Evolutionary conservation across 2,797 vertebrate genomes (phyloP).

Genomic region (Tangara arthus): DNA sequence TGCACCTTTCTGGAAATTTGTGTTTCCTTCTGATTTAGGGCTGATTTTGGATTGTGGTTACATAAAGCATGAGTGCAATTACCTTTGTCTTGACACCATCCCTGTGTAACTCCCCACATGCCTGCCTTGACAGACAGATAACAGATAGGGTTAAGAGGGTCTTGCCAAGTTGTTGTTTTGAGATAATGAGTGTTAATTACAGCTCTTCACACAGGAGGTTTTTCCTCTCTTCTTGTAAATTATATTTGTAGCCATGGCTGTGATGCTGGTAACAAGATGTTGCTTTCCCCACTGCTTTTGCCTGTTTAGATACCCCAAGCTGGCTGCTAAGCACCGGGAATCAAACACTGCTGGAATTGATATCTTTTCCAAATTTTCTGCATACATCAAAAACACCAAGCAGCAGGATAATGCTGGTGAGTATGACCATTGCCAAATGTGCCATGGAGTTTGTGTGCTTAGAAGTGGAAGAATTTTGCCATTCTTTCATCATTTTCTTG

Average conservation of each 20-base stretch:
- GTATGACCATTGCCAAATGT: conserved; percentile 29
- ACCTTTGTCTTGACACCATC: neutral
- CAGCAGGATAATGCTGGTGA: conserved; percentile 89
- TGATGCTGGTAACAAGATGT: neutral
- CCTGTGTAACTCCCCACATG: neutral
- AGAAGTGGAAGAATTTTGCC: neutral
- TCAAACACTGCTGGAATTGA: conserved; percentile 93
- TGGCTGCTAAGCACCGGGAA: conserved; percentile 87
- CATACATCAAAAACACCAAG: conserved; percentile 93
- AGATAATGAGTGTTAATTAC: neutral
- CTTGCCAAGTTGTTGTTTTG: neutral
- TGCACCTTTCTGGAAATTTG: neutral
- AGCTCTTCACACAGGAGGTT: neutral
- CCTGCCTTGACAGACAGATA: neutral
- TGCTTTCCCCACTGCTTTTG: neutral
- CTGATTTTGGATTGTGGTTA: neutral
- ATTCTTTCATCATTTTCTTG: neutral
- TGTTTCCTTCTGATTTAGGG: conserved; percentile 9
- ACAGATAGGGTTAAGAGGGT: neutral
- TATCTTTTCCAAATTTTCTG: conserved; percentile 94
- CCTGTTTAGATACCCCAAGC: conserved; percentile 86
- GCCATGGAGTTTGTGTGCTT: neutral
- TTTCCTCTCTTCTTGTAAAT: neutral
- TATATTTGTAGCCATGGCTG: neutral
- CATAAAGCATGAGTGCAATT: neutral